Evolutionary conservation across 2,888 invertebrate genomes (phyloP), one percentile per base, ranked within the genome.

Genomic region (Isotomurus palustris): DNA sequence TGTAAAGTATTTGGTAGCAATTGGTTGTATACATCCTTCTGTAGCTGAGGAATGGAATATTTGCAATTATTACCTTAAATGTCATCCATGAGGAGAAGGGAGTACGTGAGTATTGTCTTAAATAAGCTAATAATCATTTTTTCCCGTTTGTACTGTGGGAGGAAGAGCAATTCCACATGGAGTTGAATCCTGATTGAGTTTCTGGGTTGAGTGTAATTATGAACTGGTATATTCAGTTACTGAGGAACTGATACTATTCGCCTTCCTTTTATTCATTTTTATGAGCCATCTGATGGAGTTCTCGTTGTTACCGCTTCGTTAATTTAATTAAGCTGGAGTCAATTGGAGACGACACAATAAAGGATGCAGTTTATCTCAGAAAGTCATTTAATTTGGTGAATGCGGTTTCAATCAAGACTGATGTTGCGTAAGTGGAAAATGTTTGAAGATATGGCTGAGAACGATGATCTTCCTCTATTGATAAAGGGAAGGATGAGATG

Each of bases 331-430:
- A 17, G 47, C 17, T 47, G 28, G 19, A 28, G 47, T 28, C 47
- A 47, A 29, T 47, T 47, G 12, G 28, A 28, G 29, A n/a, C n/a
- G n/a, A n/a, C n/a, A 29, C 25, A 47, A 17, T 17, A 6, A 35
- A 49, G 49, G 49, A 49, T 49, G 49, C 4, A 25, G 35, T 49
- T 49, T 49, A 49, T 49, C 35, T 49, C 49, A 22, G 19, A 36
- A 49, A 36, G 14, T 49, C 49, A 49, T 49, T 49, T 22, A 22
- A 19, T 44, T 22, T 24, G 17, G 40, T 25, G 28, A n/a, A 8
- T 14, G n/a, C 28, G 4, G 24, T 24, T 21, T 44, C 44, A 24
- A 22, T 21, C n/a, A 19, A n/a, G 44, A 14, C 17, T 40, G 6
- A 12, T 12, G 44, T 22, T 44, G 22, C 22, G 22, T 44, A 22